phyloP scores from a whole-genome alignment of 2,113 vertebrate genomes.

The Calypte anna region DNA sequence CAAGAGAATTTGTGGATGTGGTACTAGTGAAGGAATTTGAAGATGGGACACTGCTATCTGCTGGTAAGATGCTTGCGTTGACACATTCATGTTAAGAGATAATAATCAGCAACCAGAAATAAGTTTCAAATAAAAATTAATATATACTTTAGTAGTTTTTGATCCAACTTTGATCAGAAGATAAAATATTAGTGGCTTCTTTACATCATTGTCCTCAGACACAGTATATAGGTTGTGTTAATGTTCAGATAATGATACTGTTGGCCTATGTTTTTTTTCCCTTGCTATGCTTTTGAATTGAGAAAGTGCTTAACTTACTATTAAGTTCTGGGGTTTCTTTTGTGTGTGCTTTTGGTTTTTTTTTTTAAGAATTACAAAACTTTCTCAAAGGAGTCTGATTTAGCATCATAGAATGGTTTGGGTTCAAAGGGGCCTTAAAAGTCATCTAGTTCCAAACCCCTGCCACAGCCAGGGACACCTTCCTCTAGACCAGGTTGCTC shows the following conservation, averaged over 20 bases:
- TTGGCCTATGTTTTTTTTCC: background rate
- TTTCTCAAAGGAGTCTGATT: background rate
- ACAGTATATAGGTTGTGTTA: background rate
- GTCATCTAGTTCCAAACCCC: no score
- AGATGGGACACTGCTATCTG: slow-evolving; percentile 87
- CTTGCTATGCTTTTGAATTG: background rate
- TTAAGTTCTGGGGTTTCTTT: rapidly evolving
- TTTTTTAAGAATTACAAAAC: background rate
- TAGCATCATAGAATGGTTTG: background rate
- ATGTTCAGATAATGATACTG: background rate
- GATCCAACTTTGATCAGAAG: background rate
- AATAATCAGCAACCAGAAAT: background rate
- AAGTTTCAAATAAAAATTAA: background rate
- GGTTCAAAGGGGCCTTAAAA: no score
- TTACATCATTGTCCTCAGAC: background rate
- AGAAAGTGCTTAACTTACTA: background rate
- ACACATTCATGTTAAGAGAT: background rate
- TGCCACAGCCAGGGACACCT: no score
- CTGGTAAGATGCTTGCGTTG: slow-evolving; percentile 77
- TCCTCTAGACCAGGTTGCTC: no score
- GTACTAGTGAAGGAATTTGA: slow-evolving; percentile 85
- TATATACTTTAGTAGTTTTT: background rate
- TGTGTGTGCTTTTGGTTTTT: background rate
- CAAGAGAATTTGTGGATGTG: slow-evolving; percentile 93
- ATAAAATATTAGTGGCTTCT: background rate